Base-by-base conservation (phyloP, 2,888 invertebrate species). In the Cheilosia scutellata region DNA sequence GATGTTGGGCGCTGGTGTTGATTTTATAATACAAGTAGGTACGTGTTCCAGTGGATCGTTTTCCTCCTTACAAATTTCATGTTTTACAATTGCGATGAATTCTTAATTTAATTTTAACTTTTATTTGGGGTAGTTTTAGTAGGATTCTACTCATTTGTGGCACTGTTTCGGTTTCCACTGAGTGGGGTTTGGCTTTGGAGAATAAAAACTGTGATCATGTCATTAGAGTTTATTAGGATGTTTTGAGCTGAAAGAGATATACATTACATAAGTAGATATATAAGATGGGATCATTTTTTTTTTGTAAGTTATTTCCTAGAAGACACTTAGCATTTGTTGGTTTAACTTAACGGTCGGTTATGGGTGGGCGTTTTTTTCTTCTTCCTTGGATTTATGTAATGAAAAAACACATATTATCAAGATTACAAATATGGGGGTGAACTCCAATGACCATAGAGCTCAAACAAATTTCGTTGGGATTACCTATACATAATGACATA, bases 41-140 rank as follows among this genome's bases (percentile, higher is more conserved):
- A 62, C 20, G 55, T 74, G 58, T 58, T 33, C 7, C 40, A 33
- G 40, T 66, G 16, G 58, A 60, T 51, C n/a, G 16, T 47, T 31
- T n/a, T 31, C 4, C 9, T 44, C 20, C 66, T 65, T 47, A 57
- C 6, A 47, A 49, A 27, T 40, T 58, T 40, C 49, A 40, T 65
- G 44, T 60, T 16, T 37, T 37, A 37, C 37, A 37, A 37, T 11
- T 37, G 9, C 33, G 55, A 75, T 76, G 75, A 76, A 76, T 76
- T 58, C 58, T 11, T 76, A 75, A 75, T 65, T 57, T 58, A 58
- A 66, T 58, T n/a, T 57, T 11, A 51, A 49, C 33, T 71, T 74
- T 47, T 55, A 55, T 74, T 31, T 63, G 42, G 11, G 33, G 37
- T 37, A 37, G 42, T 58, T 71, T 49, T 37, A 4, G n/a, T 33